A percentile compares a stretch with the other conserved stretches of the same genome.
phyloP scores from a whole-genome alignment of 1,140 invertebrate species.

The Andricus grossulariae region DNA sequence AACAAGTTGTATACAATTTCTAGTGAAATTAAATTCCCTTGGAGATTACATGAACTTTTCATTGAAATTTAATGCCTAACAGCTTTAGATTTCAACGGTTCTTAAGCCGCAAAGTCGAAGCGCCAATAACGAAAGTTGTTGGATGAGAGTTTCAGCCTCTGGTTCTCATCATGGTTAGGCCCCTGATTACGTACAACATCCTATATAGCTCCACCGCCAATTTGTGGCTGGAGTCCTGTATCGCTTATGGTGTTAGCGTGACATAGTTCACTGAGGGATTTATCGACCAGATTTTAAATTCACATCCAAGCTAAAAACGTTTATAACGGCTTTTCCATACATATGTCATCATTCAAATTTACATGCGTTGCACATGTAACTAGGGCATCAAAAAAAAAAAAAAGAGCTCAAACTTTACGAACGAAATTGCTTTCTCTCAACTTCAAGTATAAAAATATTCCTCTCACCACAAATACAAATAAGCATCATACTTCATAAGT shows the following conservation, averaged over 20 bases:
- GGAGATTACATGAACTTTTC: background rate
- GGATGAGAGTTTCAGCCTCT: conserved; percentile 18
- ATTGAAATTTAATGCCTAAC: conserved; percentile 12
- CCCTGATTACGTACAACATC: conserved; percentile 28
- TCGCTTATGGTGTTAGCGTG: conserved; percentile 30
- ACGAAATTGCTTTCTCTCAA: too few relatives aligned
- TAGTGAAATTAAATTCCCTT: background rate
- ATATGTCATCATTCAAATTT: conserved; percentile 1
- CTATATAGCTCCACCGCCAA: conserved; percentile 27
- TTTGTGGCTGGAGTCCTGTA: conserved; percentile 14
- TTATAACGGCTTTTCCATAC: background rate
- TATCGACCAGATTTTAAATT: conserved; percentile 19
- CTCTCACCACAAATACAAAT: too few relatives aligned
- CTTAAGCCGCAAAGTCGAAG: conserved; percentile 23
- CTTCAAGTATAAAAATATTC: too few relatives aligned
- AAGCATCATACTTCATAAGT: too few relatives aligned
- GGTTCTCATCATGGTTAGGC: conserved; percentile 26
- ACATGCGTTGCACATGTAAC: background rate
- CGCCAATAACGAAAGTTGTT: conserved; percentile 29
- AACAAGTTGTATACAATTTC: background rate
- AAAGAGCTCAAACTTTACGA: background rate
- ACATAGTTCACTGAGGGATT: conserved; percentile 17
- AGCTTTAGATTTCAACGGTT: conserved; percentile 24
- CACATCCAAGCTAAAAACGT: conserved; percentile 20
- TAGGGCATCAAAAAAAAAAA: background rate